Base-by-base conservation (phyloP, 2,113 vertebrate genomes). In the Cisticola juncidis region DNA sequence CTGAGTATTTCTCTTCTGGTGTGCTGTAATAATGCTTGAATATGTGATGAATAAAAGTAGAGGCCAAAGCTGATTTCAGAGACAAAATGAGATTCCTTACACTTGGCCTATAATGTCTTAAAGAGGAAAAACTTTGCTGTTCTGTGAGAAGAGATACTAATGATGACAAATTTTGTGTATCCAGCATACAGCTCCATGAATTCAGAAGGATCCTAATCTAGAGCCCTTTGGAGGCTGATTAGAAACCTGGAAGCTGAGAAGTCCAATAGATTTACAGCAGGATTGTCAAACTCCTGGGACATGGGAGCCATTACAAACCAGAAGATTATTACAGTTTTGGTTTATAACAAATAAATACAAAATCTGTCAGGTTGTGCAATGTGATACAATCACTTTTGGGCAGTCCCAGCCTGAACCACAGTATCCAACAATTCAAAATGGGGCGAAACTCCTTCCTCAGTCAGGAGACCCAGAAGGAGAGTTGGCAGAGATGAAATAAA, bases 341-440 rank as follows among this genome's bases (percentile, higher is more conserved):
- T 70, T 92, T 93, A 35, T 78, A 85, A 80, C 11, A 9, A 36
- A 53, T 50, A 86, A 71, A 66, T 48, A 33, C n/a, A 65, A 82
- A 91, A 57, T 23, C 33, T 26, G n/a, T 3, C 42, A 42, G 33
- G 33, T 47, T 11, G 24, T 91, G 47, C 57, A 68, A 6, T 51
- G 44, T 13, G 15, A 21, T 47, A 26, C 23, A 22, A 4, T 88
- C n/a, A 23, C 40, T 3, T 0, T 5, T 36, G 71, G 35, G 31
- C 70, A 78, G 33, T 53, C 53, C 15, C 33, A 86, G 33, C 10
- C 48, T 57, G 29, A 72, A 22, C 21, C 16, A 51, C 21, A 47
- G 23, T 16, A 25, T 53, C 17, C 29, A 50, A 7, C 29, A 51
- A 5, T 48, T 58, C 23, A 33, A 62, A 81, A 45, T 35, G 21